phyloP scores from a whole-genome alignment of 1,140 invertebrate genomes.

The Drosophila bocqueti region DNA sequence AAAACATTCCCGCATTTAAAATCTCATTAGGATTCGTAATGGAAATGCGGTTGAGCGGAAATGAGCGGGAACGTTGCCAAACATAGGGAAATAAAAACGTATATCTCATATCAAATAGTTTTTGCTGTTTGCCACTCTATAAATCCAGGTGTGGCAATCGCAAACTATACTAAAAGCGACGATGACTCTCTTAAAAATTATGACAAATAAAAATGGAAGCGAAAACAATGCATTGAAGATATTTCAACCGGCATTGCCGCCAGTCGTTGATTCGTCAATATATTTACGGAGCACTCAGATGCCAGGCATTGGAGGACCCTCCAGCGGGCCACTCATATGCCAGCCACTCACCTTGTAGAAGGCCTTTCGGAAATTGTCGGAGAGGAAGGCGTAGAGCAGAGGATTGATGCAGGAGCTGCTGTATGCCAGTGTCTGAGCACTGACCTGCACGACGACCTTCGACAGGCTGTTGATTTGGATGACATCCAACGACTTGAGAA shows the following conservation, averaged over 20 bases:
- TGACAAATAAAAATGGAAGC: conserved; percentile 46
- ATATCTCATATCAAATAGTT: background rate
- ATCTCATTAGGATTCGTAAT: conserved; percentile 52
- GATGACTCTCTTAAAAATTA: conserved; percentile 36
- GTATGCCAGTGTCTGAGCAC: conserved; percentile 95
- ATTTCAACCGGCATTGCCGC: conserved; percentile 21
- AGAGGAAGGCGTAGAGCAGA: conserved; percentile 89
- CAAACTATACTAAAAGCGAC: conserved; percentile 33
- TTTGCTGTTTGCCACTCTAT: conserved; percentile 37
- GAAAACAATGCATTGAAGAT: conserved; percentile 55
- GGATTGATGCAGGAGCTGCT: conserved; percentile 98
- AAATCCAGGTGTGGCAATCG: conserved; percentile 28
- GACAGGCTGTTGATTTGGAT: conserved; percentile 88
- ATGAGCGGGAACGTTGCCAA: conserved; percentile 14
- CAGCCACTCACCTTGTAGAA: conserved; percentile 79
- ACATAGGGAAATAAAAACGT: background rate
- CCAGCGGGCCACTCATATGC: conserved; percentile 10
- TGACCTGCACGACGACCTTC: conserved; percentile 90
- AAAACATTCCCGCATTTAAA: conserved; percentile 63
- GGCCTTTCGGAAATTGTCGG: conserved; percentile 84
- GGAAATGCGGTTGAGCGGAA: conserved; percentile 36
- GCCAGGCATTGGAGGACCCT: conserved; percentile 27
- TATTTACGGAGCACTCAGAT: conserved; percentile 64
- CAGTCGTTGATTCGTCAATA: conserved; percentile 38
- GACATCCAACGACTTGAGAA: conserved; percentile 90